Evolutionary conservation across 2,113 vertebrate genomes (phyloP), one percentile per base, ranked within the genome.

Genomic region (Grantiella picta): DNA sequence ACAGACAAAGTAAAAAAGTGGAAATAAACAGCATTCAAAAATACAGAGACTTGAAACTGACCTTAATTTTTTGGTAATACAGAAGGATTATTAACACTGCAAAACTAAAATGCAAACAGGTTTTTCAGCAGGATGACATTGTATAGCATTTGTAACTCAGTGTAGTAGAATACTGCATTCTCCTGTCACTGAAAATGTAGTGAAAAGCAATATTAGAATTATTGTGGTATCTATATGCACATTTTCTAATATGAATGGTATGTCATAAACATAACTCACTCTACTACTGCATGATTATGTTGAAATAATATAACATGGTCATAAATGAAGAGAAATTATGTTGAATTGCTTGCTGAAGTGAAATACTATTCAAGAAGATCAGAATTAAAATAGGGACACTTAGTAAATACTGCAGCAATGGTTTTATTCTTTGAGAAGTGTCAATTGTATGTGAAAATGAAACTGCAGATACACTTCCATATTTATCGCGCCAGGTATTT

Each of bases 221-320:
- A 98, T 79, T 97, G 84, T 92, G 95, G 93, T 95, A 96, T 96
- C 95, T 96, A 82, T 93, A 93, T 19, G 72, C 96, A 97, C 94
- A 95, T 97, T 98, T 97, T 98, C 97, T 96, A 97, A 94, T 97
- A 96, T 92, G 90, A 98, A 97, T 97, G 68, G 80, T 73, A 70
- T 79, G 68, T 89, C 94, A 98, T 97, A 97, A 98, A 97, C 95
- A 97, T 97, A 98, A 97, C 93, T 98, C 96, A 95, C 84, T 94
- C 90, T 88, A 87, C 95, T 93, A 91, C 82, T 70, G 50, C 83
- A 42, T 90, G 95, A 97, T 98, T 98, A 97, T 96, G 89, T 96
- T 98, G 96, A 97, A 98, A 98, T 97, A 98, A 98, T 98, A 97
- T 82, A 98, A 93, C 92, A 75, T 75, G 92, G 81, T 69, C 92